phyloP scores from a whole-genome alignment of 2,888 invertebrate genomes.

The Dugesia japonica region DNA sequence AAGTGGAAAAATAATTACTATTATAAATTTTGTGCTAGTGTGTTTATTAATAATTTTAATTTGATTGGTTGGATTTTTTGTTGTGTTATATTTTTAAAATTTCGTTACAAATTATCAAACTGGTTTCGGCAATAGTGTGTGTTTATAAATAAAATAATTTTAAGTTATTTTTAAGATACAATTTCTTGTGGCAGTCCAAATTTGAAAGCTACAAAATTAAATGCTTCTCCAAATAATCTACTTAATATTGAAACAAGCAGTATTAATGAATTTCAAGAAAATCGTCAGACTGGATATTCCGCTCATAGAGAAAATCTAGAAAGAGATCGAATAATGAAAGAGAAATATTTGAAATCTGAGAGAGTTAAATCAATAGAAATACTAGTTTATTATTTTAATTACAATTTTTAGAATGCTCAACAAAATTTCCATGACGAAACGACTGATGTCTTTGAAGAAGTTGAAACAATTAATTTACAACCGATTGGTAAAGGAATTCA shows the following conservation, averaged over 20 bases:
- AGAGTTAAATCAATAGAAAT: neutral
- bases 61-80: too few species aligned
- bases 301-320: slow-evolving; percentile 16
- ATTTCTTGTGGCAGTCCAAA: too few species aligned
- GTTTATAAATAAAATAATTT: too few species aligned
- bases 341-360: neutral
- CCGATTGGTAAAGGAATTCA: slow-evolving; percentile 46
- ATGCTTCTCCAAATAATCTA: neutral
- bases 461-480: slow-evolving; percentile 43
- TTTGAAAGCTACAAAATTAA: neutral
- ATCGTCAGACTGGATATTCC: neutral
- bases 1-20: too few species aligned
- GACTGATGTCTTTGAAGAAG: slow-evolving; percentile 37
- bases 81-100: too few species aligned
- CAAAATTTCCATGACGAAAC: neutral
- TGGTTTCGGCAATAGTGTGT: too few species aligned
- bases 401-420: neutral
- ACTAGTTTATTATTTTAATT: neutral
- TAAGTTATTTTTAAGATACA: too few species aligned
- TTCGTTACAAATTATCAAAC: too few species aligned
- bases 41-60: too few species aligned
- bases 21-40: too few species aligned
- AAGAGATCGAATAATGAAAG: neutral
- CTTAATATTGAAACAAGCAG: neutral
- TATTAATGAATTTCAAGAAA: neutral